Base-by-base conservation (phyloP, 2,113 vertebrate species). In the Gila orcuttii region DNA sequence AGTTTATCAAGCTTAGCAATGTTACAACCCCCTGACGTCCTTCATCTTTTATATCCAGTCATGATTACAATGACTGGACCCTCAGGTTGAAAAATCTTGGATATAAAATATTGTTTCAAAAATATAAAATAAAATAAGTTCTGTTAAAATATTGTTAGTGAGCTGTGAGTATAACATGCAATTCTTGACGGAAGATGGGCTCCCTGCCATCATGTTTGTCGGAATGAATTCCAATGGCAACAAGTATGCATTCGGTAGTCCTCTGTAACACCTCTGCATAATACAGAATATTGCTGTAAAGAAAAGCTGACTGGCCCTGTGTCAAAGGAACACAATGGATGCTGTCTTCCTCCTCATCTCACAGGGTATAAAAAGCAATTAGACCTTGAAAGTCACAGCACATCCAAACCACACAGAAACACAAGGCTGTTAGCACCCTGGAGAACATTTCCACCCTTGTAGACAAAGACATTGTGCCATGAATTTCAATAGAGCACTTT, bases 311-410 rank as follows among this genome's bases (percentile, higher is more conserved):
- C 42, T 52, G 33, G 76, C 50, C 64, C 84, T 73, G 66, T 57
- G n/a, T 74, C 66, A 86, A 42, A 82, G 6, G 31, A 52, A 45
- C 33, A 83, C 42, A 87, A 69, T 31, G 50, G 33, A 45, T 71
- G 59, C 81, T 55, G 68, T 84, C 57, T 78, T 79, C 75, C 74
- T 33, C 33, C 47, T 73, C 77, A 66, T 86, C 82, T 79, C 66
- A 45, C 87, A 75, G 74, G 50, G 81, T 36, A 50, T 60, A 64
- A 85, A 86, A 86, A 90, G 76, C 84, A 84, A 87, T 84, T 87
- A 88, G 86, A 88, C 80, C 87, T 87, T 84, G 80, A 88, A 84
- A 85, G 82, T 83, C 50, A 80, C 64, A 68, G 83, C 71, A 73
- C 86, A 79, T 85, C 42, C 76, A 55, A 85, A 57, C 74, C 68